Conservation (phyloP, 2,113 vertebrate genomes). For the Megalops atlanticus region DNA sequence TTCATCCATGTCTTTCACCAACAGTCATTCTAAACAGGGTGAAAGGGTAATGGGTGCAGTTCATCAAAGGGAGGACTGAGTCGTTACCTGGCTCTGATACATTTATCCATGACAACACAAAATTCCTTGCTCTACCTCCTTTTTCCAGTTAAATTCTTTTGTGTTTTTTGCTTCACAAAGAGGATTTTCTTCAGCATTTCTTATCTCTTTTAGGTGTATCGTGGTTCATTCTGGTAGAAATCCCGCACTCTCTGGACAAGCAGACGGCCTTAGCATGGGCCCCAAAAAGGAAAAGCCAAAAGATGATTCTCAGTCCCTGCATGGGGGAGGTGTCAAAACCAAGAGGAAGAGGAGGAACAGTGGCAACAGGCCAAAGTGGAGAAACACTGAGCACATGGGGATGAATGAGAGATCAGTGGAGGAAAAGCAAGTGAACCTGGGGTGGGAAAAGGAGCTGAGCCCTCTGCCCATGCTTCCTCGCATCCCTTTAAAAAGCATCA, state of each 20-base stretch:
- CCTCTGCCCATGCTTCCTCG: slow-evolving; percentile 21
- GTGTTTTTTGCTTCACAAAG: too few relatives aligned
- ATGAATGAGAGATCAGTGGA: background rate
- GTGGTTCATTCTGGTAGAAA: slow-evolving; percentile 24
- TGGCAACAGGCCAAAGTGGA: slow-evolving; percentile 15
- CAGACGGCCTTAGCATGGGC: background rate
- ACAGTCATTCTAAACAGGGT: too few relatives aligned
- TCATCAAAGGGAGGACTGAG: too few relatives aligned
- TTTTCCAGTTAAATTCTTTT: too few relatives aligned
- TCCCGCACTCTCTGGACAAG: slow-evolving; percentile 17
- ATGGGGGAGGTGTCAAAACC: background rate
- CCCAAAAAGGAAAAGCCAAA: slow-evolving; percentile 25
- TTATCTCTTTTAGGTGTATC: slow-evolving; percentile 31
- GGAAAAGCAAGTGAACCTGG: slow-evolving; percentile 14
- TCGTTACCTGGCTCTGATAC: too few relatives aligned
- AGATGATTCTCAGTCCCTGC: background rate
- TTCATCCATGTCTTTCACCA: too few relatives aligned
- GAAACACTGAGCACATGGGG: background rate
- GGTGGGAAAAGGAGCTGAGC: slow-evolving; percentile 19
- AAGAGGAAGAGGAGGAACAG: background rate
- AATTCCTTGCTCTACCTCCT: too few relatives aligned
- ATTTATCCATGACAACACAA: background rate
- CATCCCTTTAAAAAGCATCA: slow-evolving; percentile 57
- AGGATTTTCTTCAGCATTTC: slow-evolving; percentile 22
- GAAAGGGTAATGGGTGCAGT: too few relatives aligned